These are phyloP conservation scores for Brachypterus glaber DNA, from an alignment of 2,888 invertebrate species.

Conservation along the genomic window DNA sequence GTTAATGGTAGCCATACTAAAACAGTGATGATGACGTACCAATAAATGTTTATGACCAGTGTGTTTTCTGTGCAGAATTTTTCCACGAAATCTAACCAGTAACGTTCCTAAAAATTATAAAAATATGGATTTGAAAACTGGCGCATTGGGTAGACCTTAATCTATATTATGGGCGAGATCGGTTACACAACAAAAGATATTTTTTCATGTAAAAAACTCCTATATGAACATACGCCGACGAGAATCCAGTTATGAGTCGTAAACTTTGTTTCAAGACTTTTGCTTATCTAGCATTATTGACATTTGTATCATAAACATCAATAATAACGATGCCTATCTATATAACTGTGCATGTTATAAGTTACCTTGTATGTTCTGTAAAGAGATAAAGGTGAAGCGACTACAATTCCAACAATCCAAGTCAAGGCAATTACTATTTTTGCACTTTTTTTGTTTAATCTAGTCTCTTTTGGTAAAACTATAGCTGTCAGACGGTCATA, in stretches of 20 bases:
- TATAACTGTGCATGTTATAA: conserved; percentile 4
- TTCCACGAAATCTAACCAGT: conserved; percentile 69
- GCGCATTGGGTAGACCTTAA: no score
- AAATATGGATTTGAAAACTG: no score
- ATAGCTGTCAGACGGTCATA: conserved; percentile 78
- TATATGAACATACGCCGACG: no score
- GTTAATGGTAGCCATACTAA: conserved; percentile 70
- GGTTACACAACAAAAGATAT: no score
- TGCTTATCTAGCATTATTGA: no score
- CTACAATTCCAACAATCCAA: conserved; percentile 55
- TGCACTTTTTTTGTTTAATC: conserved; percentile 55
- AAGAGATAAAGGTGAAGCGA: conserved; percentile 57
- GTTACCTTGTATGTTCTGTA: conserved; percentile 53
- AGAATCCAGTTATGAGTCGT: no score
- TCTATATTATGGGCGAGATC: no score
- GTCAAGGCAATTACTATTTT: conserved; percentile 54
- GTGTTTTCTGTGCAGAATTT: conserved; percentile 65
- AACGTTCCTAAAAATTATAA: conserved; percentile 53
- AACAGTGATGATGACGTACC: conserved; percentile 65
- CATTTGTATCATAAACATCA: not conserved
- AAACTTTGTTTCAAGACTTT: no score
- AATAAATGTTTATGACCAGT: conserved; percentile 57
- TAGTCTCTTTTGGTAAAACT: conserved; percentile 59
- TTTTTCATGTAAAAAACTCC: no score
- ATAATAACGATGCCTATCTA: not conserved